A percentile compares a stretch with the other conserved stretches of the same genome.
Conservation (phyloP, 2,888 invertebrate genomes). For the Galeruca laticollis region DNA sequence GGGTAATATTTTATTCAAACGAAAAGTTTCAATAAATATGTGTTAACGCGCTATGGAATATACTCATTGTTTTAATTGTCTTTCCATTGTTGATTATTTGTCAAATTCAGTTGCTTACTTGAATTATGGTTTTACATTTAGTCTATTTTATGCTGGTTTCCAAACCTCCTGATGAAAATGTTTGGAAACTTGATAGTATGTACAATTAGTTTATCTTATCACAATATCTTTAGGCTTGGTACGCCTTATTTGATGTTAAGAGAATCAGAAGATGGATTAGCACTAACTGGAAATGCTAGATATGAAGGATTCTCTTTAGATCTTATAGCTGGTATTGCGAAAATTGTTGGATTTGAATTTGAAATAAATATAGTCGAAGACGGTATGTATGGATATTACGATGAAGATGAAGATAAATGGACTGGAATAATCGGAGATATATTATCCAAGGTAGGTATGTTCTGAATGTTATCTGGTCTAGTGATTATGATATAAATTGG, state of each 20-base stretch:
- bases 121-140: neutral
- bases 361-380: conserved; percentile 76
- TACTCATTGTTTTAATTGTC: neutral
- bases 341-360: conserved; percentile 52
- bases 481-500: neutral
- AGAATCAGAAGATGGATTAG: conserved; percentile 70
- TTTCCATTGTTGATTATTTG: too few species aligned
- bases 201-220: neutral
- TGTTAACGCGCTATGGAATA: too few species aligned
- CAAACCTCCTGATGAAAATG: neutral
- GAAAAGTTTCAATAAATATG: too few species aligned
- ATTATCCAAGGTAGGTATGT: conserved; percentile 75
- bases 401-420: conserved; percentile 79
- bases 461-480: too few species aligned
- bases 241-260: conserved; percentile 76
- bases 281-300: conserved; percentile 77
- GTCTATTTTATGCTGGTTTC: neutral
- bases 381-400: conserved; percentile 74
- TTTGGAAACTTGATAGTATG: neutral
- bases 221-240: conserved; percentile 70
- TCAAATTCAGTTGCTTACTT: neutral
- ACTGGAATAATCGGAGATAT: conserved; percentile 81
- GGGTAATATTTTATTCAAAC: too few species aligned
- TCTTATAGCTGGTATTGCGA: conserved; percentile 71
- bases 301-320: conserved; percentile 94